Percentiles rank a stretch among this genome's conserved stretches.
phyloP scores from a whole-genome alignment of 2,113 vertebrate genomes.

The Thunnus maccoyii region DNA sequence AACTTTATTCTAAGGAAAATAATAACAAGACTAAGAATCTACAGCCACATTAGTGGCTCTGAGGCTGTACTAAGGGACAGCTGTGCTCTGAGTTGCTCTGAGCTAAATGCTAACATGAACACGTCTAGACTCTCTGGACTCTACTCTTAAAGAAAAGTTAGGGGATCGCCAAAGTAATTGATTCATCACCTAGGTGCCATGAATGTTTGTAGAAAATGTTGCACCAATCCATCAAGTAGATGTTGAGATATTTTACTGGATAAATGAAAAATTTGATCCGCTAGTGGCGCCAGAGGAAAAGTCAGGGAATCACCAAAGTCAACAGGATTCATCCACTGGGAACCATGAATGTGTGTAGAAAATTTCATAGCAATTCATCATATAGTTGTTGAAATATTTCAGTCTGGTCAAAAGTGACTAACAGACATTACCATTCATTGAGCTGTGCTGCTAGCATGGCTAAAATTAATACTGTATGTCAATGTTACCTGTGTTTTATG shows the following conservation, averaged over 20 bases:
- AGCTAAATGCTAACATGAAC: neutral
- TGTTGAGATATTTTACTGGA: no score
- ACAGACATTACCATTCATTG: neutral
- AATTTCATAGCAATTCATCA: no score
- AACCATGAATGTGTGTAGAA: no score
- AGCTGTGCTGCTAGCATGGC: neutral
- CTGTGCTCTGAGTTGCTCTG: neutral
- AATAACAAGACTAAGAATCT: neutral
- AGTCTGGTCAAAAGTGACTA: neutral
- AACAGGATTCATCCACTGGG: no score
- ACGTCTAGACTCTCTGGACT: neutral
- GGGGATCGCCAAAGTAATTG: neutral
- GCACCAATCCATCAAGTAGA: no score
- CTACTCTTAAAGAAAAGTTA: neutral
- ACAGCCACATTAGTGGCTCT: neutral
- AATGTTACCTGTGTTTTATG: neutral
- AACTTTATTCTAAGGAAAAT: neutral
- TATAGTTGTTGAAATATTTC: no score
- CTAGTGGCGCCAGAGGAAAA: no score
- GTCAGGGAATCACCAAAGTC: no score
- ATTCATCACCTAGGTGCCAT: neutral
- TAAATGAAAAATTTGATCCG: no score
- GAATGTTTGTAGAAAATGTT: neutral
- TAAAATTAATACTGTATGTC: neutral
- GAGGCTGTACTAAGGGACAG: neutral